Conservation (phyloP, 1,140 invertebrate genomes). For the Ruditapes philippinarum region DNA sequence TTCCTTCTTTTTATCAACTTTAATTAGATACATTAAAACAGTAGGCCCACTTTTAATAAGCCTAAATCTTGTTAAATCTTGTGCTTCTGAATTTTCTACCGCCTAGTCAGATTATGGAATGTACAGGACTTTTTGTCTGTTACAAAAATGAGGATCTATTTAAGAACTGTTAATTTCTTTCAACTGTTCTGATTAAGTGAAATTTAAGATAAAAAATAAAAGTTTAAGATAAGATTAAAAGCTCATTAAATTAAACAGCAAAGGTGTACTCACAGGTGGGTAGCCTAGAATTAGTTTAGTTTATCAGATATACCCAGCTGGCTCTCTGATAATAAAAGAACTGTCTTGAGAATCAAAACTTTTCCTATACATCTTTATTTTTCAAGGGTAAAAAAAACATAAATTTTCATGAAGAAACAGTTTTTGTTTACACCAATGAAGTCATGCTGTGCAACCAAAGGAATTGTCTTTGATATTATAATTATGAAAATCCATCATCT, state of each 20-base stretch:
- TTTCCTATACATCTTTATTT: no score
- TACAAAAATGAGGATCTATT: not conserved
- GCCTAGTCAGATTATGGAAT: not conserved
- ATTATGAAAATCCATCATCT: no score
- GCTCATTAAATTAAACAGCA: not conserved
- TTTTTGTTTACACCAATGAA: no score
- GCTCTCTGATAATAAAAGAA: no score
- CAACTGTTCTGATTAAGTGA: not conserved
- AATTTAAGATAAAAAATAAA: not conserved
- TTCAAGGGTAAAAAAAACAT: no score
- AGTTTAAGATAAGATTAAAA: conserved; percentile 2
- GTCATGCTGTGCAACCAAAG: no score
- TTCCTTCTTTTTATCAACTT: not conserved
- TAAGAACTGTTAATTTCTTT: not conserved
- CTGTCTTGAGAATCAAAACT: no score
- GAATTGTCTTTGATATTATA: no score
- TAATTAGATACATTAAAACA: not conserved
- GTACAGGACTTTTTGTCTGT: not conserved
- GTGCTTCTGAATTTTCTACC: not conserved
- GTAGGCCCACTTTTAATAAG: not conserved
- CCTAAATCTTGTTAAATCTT: not conserved
- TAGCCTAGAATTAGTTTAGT: not conserved
- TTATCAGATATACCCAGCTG: not conserved
- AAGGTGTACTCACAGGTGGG: not conserved
- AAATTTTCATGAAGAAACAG: no score